Base-by-base conservation (phyloP, 2,888 invertebrate genomes). In the Drosophila siamana region DNA sequence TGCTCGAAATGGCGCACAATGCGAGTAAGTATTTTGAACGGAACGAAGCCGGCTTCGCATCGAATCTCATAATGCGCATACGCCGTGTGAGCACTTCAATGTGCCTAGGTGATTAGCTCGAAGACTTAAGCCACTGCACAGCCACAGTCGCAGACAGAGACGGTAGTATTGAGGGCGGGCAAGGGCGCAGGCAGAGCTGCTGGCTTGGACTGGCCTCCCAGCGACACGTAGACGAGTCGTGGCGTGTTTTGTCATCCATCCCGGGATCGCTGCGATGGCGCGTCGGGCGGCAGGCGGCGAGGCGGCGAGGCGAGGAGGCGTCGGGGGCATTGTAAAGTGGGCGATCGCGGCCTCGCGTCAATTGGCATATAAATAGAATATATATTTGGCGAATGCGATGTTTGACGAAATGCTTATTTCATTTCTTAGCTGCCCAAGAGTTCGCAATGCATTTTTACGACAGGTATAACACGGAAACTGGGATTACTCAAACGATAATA, bases 281-380 rank as follows among this genome's bases (percentile, higher is more conserved):
- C 30, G 30, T 30, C 30, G 30, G 11, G 30, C 4, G 11, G 30
- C 11, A 11, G 11, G 4, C 4, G 33, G n/a, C 33, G 41, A 7
- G 40, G n/a, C 5, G 51, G 15, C 36, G 13, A 13, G 3, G 3
- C 19, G 19, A 19, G 19, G 15, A n/a, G 36, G 15, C 22, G 38
- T 30, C 15, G 28, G 28, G 16, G 19, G 40, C 4, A 36, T 69
- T 68, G 81, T 70, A 72, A 73, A 67, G 79, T 81, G 70, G 77
- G 69, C 85, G 79, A 71, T 63, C 63, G 70, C 52, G 79, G 70
- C 82, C 86, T 83, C 86, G 74, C 67, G 63, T 68, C 74, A 83
- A 87, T 87, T 87, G 79, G 48, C 69, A 74, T 69, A 79, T 66
- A 87, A 87, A 87, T 83, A 83, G 88, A 83, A 72, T 62, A 52